Evolutionary conservation across 1,140 invertebrate species (phyloP).

Genomic region (Micrasema minimum): DNA sequence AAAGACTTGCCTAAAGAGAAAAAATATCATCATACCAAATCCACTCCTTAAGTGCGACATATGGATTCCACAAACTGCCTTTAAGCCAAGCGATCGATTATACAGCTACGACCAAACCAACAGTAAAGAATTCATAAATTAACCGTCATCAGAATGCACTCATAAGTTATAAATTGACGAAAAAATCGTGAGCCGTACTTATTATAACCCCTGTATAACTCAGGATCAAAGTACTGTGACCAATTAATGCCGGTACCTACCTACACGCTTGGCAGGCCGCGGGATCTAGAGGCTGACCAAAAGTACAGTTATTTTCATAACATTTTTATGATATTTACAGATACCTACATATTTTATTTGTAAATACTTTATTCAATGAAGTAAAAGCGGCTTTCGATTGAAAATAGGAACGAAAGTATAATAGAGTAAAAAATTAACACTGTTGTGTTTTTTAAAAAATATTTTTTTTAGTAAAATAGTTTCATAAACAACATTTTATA

Average conservation of each 20-base stretch:
- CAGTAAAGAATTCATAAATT: too few relatives aligned
- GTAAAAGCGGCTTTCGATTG: too few relatives aligned
- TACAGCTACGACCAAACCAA: not conserved
- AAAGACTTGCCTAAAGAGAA: not conserved
- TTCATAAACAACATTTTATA: too few relatives aligned
- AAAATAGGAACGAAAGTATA: too few relatives aligned
- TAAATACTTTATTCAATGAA: too few relatives aligned
- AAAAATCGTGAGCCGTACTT: conserved; percentile 12
- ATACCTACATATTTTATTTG: too few relatives aligned
- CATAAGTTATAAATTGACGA: not conserved
- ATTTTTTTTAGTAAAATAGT: too few relatives aligned
- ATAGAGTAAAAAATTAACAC: too few relatives aligned
- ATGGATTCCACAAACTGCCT: not conserved
- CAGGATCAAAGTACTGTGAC: conserved; percentile 51
- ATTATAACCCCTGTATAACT: conserved; percentile 44
- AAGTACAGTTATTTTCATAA: conserved; percentile 34
- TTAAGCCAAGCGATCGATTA: not conserved
- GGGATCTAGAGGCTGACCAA: conserved; percentile 57
- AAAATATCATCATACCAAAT: not conserved
- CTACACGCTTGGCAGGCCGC: conserved; percentile 65
- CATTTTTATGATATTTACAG: conserved; percentile 17
- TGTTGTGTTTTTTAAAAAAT: too few relatives aligned
- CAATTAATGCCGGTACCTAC: conserved; percentile 49
- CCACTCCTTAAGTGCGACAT: not conserved
- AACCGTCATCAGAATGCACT: not conserved